These are phyloP conservation scores for Lepidotrigona ventralis DNA, from an alignment of 1,140 invertebrate genomes.

Conservation along the genomic window DNA sequence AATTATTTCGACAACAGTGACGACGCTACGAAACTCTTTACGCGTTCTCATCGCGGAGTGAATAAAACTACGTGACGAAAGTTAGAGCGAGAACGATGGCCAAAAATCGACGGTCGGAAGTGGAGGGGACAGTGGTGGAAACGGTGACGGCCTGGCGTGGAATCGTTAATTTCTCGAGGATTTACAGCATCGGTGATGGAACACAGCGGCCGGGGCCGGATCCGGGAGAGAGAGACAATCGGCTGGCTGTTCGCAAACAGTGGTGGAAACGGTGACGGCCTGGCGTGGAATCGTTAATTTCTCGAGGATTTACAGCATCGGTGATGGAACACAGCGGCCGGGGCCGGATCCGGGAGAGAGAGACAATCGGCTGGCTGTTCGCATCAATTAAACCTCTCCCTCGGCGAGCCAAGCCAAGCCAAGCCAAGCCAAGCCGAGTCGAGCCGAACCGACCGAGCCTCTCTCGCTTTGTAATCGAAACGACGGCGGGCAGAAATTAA, in stretches of 20 bases:
- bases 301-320: slow-evolving; percentile 23
- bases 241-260: slow-evolving; percentile 21
- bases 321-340: not conserved
- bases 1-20: not conserved
- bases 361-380: slow-evolving; percentile 35
- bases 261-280: not conserved
- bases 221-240: slow-evolving; percentile 38
- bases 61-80: too few relatives aligned
- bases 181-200: slow-evolving; percentile 10
- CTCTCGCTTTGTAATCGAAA: slow-evolving; percentile 59
- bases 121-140: not conserved
- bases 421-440: too few relatives aligned
- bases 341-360: not conserved
- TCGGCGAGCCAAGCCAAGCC: slow-evolving; percentile 7
- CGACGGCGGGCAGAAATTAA: slow-evolving; percentile 61
- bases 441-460: not conserved
- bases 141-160: slow-evolving; percentile 3
- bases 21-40: too few relatives aligned
- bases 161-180: slow-evolving; percentile 40
- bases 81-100: not conserved
- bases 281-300: slow-evolving; percentile 42
- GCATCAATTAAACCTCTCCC: slow-evolving; percentile 59
- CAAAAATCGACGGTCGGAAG: not conserved
- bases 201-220: not conserved
- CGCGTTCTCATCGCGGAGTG: too few relatives aligned